These are phyloP conservation scores for Coracias cyanogaster DNA, from an alignment of 2,797 vertebrate genomes.

Conservation along the genomic window DNA sequence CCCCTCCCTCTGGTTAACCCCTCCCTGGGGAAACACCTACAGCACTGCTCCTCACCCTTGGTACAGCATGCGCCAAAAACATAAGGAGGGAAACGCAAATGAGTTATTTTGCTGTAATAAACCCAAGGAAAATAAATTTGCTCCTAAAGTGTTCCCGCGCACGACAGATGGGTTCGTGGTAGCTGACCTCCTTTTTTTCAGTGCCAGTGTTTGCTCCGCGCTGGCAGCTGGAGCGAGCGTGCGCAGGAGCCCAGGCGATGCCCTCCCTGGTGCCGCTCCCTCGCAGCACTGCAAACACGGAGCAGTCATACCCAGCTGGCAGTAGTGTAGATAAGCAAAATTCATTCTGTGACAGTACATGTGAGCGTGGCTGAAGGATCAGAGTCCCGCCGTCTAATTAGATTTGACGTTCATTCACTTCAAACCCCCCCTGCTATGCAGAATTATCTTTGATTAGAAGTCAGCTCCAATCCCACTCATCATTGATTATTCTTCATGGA, in stretches of 20 bases:
- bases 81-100: background rate
- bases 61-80: background rate
- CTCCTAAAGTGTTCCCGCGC: background rate
- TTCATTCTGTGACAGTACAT: background rate
- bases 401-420: constrained; percentile 30
- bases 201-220: background rate
- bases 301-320: background rate
- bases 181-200: constrained; percentile 50
- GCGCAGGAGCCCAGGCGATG: rapidly evolving
- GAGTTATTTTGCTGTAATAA: background rate
- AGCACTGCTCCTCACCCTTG: background rate
- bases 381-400: background rate
- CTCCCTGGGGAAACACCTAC: background rate
- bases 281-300: background rate
- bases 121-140: constrained; percentile 4
- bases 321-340: background rate
- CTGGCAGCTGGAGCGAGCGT: background rate
- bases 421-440: background rate
- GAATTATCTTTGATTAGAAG: constrained; percentile 49
- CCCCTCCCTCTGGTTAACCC: background rate
- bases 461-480: constrained; percentile 36
- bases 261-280: background rate
- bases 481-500: background rate
- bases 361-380: background rate
- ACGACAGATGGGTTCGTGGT: background rate